Conservation (phyloP, 2,113 vertebrate genomes). For the Solea solea region DNA sequence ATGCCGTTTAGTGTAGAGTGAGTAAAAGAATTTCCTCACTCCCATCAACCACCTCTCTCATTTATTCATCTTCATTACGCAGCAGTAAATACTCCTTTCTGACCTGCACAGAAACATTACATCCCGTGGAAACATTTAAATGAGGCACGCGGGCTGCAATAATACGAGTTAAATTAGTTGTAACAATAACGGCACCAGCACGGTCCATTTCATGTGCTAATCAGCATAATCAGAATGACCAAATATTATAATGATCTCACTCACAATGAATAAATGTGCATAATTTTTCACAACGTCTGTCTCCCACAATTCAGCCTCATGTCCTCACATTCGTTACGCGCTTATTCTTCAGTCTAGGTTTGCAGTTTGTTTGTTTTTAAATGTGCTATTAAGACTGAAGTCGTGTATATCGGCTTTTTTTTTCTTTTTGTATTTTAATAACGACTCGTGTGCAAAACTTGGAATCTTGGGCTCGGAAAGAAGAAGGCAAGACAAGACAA, state of each 20-base stretch:
- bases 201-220: background rate
- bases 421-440: background rate
- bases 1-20: too few relatives aligned
- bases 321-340: background rate
- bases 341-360: background rate
- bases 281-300: slow-evolving; percentile 3
- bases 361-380: background rate
- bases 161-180: slow-evolving; percentile 8
- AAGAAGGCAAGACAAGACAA: slow-evolving; percentile 25
- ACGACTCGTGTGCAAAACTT: too few relatives aligned
- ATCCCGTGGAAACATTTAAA: too few relatives aligned
- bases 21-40: too few relatives aligned
- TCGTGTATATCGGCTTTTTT: background rate
- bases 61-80: too few relatives aligned
- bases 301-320: background rate
- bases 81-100: too few relatives aligned
- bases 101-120: too few relatives aligned
- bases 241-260: slow-evolving; percentile 1
- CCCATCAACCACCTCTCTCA: too few relatives aligned
- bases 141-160: too few relatives aligned
- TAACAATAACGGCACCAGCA: slow-evolving; percentile 27
- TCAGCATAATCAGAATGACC: slow-evolving; percentile 18
- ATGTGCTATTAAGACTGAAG: background rate
- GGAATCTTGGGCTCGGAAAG: too few relatives aligned
- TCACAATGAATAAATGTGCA: slow-evolving; percentile 20